Evolutionary conservation across 2,888 invertebrate genomes (phyloP), one percentile per base, ranked within the genome.

Genomic region (Polylopha cassiicola): DNA sequence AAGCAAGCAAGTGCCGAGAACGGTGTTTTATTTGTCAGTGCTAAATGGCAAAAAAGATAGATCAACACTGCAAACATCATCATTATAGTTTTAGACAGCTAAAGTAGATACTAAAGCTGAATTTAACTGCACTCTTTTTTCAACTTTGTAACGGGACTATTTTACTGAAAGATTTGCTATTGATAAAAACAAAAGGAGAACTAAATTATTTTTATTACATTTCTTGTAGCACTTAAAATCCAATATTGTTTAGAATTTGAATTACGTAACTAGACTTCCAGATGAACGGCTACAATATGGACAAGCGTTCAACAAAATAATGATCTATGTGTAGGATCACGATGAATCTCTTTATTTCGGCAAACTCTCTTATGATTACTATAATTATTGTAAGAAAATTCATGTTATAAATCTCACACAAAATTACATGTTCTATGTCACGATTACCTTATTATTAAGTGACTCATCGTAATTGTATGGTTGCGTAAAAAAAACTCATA

Each of bases 351-450:
- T 75, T 69, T 56, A 75, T 78, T 77, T 81, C 65, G 77, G 76
- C 70, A 74, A 73, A 58, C 61, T 64, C 64, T 58, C 53, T 55
- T 59, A 39, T 61, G 72, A 80, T 79, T 55, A 75, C 76, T 71
- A 65, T 78, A 75, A 81, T 81, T 68, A 77, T 65, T 46, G 65
- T 61, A 54, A 55, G 67, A 54, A 58, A 60, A 70, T n/a, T 71
- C 65, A 69, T 65, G 67, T 73, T 72, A 65, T 82, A 76, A 79
- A 81, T 81, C 79, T 65, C 58, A 52, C 52, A 44, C 55, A 47
- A 75, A 77, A 82, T 84, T 78, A 73, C 63, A 65, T 65, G 71
- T 65, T 77, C 58, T 61, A 63, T 64, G 64, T 64, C 67, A 62
- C 62, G 67, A 71, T 58, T 57, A 54, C 53, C 59, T 62, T 58